phyloP scores from a whole-genome alignment of 2,888 invertebrate species.

The Ophioninae sp. region DNA sequence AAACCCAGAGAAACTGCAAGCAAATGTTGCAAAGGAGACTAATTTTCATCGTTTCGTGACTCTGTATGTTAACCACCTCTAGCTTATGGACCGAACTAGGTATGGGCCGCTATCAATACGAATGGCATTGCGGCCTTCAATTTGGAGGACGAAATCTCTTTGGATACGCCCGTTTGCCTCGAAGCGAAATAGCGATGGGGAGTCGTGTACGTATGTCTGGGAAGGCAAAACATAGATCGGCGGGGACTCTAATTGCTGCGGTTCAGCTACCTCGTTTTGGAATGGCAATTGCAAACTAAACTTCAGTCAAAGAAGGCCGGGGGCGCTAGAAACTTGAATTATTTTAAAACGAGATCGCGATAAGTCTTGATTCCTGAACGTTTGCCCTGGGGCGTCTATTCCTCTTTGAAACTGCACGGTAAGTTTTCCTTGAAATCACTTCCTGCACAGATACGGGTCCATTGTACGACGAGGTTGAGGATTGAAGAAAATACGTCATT shows the following conservation, averaged over 20 bases:
- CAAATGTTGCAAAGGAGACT: constrained; percentile 10
- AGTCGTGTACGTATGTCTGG: constrained; percentile 1
- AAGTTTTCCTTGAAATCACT: not conserved
- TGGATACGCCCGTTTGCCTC: constrained; percentile 6
- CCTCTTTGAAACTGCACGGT: constrained; percentile 18
- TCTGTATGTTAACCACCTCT: constrained; percentile 4
- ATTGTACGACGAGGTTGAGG: not conserved
- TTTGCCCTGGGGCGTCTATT: constrained; percentile 52
- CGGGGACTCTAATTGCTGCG: constrained; percentile 70
- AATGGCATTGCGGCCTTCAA: not conserved
- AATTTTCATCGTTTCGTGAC: constrained; percentile 21
- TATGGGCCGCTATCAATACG: not conserved
- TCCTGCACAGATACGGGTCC: not conserved
- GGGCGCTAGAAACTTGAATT: constrained; percentile 68
- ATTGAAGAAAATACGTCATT: not conserved
- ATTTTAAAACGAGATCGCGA: constrained; percentile 73
- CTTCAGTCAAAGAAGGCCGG: constrained; percentile 61
- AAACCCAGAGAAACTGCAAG: not conserved
- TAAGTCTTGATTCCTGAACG: constrained; percentile 61
- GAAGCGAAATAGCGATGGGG: not conserved
- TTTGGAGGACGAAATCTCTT: constrained; percentile 2
- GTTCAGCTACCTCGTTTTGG: constrained; percentile 53
- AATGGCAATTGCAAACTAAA: constrained; percentile 68
- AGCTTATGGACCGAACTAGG: not conserved
- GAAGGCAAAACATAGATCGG: constrained; percentile 36